These are phyloP conservation scores for Cataglyphis cursor DNA, from an alignment of 2,888 invertebrate species.

Conservation along the genomic window DNA sequence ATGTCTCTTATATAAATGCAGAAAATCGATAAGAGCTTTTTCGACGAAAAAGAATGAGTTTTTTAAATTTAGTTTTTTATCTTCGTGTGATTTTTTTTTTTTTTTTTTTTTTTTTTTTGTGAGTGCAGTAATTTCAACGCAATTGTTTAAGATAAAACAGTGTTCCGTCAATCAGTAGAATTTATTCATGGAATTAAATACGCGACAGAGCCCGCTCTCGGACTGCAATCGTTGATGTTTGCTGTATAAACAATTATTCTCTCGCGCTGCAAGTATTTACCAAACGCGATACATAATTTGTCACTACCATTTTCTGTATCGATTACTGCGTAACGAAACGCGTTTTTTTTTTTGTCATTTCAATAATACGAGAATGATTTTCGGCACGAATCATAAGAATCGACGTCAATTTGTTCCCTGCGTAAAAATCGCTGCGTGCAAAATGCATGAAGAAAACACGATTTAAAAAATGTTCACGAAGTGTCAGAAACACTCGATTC, in stretches of 20 bases:
- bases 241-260: slow-evolving; percentile 2
- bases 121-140: slow-evolving; percentile 5
- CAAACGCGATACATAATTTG: slow-evolving; percentile 33
- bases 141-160: background rate
- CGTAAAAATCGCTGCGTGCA: background rate
- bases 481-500: slow-evolving; percentile 40
- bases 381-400: background rate
- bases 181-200: slow-evolving; percentile 26
- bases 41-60: background rate
- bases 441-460: background rate
- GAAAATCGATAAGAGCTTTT: background rate
- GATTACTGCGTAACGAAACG: background rate
- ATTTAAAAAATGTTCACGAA: slow-evolving; percentile 41
- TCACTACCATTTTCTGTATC: background rate
- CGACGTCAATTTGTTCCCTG: background rate
- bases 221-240: slow-evolving; percentile 18
- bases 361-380: background rate
- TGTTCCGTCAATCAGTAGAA: background rate
- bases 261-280: slow-evolving; percentile 12
- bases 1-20: background rate
- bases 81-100: background rate
- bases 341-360: background rate
- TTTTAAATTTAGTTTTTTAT: no score
- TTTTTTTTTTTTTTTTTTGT: background rate
- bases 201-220: background rate